phyloP scores from a whole-genome alignment of 37 sponge, comb jelly and placozoan species.

The Amphimedon queenslandica region DNA sequence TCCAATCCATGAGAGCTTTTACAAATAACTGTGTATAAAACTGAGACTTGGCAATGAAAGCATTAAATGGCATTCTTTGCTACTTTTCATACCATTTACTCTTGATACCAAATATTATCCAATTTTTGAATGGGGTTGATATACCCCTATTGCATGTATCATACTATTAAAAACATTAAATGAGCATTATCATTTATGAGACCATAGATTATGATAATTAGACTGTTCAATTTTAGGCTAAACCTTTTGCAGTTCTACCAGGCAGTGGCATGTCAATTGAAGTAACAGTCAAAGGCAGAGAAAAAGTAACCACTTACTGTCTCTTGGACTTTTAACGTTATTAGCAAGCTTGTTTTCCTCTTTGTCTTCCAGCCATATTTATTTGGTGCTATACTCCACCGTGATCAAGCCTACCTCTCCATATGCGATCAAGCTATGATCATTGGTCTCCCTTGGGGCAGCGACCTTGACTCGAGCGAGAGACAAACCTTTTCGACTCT shows the following conservation, averaged over 20 bases:
- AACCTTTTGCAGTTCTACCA: constrained; percentile 80
- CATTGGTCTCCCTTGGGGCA: constrained; percentile 54
- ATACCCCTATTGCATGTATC: background rate
- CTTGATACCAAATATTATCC: background rate
- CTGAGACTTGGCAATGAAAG: no score
- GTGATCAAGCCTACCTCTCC: constrained; percentile 44
- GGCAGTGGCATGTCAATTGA: constrained; percentile 89
- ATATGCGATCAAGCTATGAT: constrained; percentile 68
- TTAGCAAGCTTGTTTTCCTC: background rate
- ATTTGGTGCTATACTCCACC: constrained; percentile 65
- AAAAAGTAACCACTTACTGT: constrained; percentile 58
- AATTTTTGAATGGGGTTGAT: background rate
- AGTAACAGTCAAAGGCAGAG: constrained; percentile 24
- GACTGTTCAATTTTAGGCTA: no score
- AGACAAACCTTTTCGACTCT: background rate
- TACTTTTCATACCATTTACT: no score
- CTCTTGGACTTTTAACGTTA: background rate
- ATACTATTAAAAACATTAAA: no score
- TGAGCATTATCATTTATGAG: background rate
- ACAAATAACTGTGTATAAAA: no score
- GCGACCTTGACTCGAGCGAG: constrained; percentile 2
- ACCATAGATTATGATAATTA: background rate
- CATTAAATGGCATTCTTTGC: no score
- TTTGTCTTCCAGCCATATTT: constrained; percentile 23
- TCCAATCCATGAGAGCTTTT: no score